phyloP scores from a whole-genome alignment of 2,888 invertebrate genomes.

The Drosophila emarginata region DNA sequence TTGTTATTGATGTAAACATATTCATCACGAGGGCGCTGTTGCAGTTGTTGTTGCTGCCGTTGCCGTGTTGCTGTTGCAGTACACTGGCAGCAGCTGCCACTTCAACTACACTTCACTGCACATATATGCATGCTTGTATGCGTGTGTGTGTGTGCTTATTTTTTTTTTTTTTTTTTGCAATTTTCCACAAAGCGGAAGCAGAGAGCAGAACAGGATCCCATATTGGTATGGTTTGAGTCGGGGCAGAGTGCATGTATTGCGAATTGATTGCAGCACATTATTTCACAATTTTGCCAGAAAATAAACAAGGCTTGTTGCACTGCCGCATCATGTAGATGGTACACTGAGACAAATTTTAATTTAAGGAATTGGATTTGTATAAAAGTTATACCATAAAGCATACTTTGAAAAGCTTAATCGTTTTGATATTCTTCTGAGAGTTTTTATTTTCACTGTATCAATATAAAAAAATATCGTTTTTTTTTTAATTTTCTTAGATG shows the following conservation, averaged over 20 bases:
- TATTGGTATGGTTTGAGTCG: background rate
- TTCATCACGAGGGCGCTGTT: conserved; percentile 54
- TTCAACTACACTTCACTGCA: conserved; percentile 66
- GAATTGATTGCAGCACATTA: conserved; percentile 72
- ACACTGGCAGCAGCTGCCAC: conserved; percentile 51
- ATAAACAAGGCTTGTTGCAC: conserved; percentile 54
- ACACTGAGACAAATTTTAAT: conserved; percentile 15
- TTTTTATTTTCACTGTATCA: too few relatives aligned
- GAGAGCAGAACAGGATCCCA: conserved; percentile 12
- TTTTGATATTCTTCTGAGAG: too few relatives aligned
- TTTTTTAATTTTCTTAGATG: too few relatives aligned
- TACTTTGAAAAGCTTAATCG: too few relatives aligned
- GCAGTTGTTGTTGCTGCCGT: conserved; percentile 10
- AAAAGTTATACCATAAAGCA: too few relatives aligned
- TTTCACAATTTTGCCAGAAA: conserved; percentile 72
- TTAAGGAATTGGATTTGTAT: too few relatives aligned
- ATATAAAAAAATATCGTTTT: too few relatives aligned
- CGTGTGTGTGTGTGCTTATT: background rate
- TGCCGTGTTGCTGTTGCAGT: conserved; percentile 21
- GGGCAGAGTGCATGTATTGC: conserved; percentile 51
- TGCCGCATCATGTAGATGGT: conserved; percentile 14
- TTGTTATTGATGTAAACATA: conserved; percentile 71
- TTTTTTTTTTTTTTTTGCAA: background rate
- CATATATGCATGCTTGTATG: conserved; percentile 20
- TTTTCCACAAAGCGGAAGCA: background rate